A percentile compares a stretch with the other conserved stretches of the same genome.
phyloP scores from a whole-genome alignment of 2,888 invertebrate genomes.

The Mythimna pallens region DNA sequence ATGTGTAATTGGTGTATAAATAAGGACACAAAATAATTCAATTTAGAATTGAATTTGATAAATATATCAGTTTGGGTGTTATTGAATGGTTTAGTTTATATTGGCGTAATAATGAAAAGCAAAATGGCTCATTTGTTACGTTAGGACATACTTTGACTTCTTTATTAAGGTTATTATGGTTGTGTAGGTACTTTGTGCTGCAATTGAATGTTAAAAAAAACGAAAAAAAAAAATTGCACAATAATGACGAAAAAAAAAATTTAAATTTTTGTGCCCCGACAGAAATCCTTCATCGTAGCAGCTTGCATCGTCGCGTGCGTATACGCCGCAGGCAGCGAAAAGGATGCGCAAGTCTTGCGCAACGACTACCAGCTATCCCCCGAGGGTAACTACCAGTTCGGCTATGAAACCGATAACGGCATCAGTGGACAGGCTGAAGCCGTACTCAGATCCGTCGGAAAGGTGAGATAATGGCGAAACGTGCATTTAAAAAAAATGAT shows the following conservation, averaged over 20 bases:
- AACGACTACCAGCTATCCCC: conserved; percentile 79
- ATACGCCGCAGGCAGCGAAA: conserved; percentile 61
- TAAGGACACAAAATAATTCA: background rate
- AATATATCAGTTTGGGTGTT: conserved; percentile 3
- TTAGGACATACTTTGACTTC: background rate
- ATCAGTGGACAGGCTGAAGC: conserved; percentile 88
- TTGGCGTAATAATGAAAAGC: conserved; percentile 19
- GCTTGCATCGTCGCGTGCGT: conserved; percentile 71
- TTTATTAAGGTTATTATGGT: background rate
- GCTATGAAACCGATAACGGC: conserved; percentile 91
- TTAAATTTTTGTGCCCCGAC: background rate
- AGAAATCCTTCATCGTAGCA: conserved; percentile 73
- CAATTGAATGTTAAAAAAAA: background rate
- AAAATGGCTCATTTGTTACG: background rate
- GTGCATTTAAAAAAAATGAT: no score
- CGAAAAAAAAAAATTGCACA: no score
- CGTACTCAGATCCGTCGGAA: conserved; percentile 66
- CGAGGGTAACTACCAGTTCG: conserved; percentile 87
- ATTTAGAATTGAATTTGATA: conserved; percentile 2
- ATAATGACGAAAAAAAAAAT: no score
- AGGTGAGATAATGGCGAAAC: conserved; percentile 56
- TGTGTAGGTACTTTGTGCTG: background rate
- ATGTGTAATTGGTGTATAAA: background rate
- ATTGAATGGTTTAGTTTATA: conserved; percentile 18
- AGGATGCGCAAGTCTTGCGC: conserved; percentile 56